Conservation (phyloP, 35 echinoderm and acorn worm species). For the Strongylocentrotus purpuratus region DNA sequence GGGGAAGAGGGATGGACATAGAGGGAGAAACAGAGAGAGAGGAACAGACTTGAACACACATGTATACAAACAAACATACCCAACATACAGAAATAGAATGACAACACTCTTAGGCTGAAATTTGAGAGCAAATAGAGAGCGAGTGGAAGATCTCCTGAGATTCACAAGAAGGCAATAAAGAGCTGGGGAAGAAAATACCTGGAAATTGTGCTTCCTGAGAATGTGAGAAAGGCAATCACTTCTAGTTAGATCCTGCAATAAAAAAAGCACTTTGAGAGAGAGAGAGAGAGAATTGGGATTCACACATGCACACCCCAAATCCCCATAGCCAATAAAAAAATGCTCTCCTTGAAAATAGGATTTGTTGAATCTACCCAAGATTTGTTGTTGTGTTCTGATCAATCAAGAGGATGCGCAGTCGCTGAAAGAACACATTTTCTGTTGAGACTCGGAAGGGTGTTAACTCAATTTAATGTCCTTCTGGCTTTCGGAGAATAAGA, state of each 20-base stretch:
- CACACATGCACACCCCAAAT: not conserved
- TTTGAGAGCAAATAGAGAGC: not conserved
- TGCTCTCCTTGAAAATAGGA: not conserved
- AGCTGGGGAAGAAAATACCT: not conserved
- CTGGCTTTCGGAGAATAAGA: too few species aligned
- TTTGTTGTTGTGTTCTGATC: not conserved
- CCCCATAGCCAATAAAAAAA: not conserved
- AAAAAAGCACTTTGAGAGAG: not conserved
- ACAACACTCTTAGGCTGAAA: not conserved
- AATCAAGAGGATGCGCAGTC: too few species aligned
- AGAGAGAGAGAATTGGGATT: not conserved
- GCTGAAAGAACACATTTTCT: too few species aligned
- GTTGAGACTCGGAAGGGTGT: too few species aligned
- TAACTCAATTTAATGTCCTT: too few species aligned
- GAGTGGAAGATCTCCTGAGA: not conserved
- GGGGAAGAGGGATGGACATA: not conserved
- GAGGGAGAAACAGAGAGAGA: not conserved
- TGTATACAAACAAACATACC: not conserved
- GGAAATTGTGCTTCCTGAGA: not conserved
- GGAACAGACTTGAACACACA: not conserved
- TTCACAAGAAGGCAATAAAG: not conserved
- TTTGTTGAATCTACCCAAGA: not conserved
- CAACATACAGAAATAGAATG: not conserved
- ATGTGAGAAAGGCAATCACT: not conserved
- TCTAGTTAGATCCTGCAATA: not conserved